A percentile compares a stretch with the other conserved stretches of the same genome.
phyloP scores from a whole-genome alignment of 2,113 vertebrate species.

The Podiceps cristatus region DNA sequence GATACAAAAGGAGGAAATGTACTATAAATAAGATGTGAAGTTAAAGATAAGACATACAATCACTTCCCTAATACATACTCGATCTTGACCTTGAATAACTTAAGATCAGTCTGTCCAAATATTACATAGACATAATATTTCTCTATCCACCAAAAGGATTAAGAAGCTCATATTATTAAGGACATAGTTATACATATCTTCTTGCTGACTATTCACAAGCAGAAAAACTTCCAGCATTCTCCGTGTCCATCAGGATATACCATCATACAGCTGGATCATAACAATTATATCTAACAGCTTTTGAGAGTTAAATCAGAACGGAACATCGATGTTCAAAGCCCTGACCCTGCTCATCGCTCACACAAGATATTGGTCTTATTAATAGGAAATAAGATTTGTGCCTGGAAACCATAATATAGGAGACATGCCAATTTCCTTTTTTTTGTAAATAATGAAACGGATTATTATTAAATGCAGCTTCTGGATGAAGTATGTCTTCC shows the following conservation, averaged over 20 bases:
- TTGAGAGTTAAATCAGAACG: background rate
- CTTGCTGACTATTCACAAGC: background rate
- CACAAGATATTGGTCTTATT: background rate
- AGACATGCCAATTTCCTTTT: background rate
- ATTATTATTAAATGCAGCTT: background rate
- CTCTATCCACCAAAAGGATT: background rate
- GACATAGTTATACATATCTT: background rate
- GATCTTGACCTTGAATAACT: slow-evolving; percentile 30
- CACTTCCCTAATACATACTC: background rate
- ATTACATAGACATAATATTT: background rate
- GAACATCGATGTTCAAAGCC: background rate
- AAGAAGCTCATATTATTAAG: background rate
- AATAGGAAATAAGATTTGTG: background rate
- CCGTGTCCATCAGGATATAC: background rate
- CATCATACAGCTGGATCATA: background rate
- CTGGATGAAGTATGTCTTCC: background rate
- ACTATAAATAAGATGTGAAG: slow-evolving; percentile 11
- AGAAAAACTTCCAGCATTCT: background rate
- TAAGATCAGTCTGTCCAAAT: background rate
- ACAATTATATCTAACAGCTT: background rate
- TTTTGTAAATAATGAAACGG: background rate
- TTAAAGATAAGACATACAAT: background rate
- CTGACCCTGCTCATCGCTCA: background rate
- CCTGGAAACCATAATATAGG: background rate
- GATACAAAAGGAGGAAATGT: background rate